phyloP scores from a whole-genome alignment of 1,140 invertebrate species.

The Drosophila eugracilis region DNA sequence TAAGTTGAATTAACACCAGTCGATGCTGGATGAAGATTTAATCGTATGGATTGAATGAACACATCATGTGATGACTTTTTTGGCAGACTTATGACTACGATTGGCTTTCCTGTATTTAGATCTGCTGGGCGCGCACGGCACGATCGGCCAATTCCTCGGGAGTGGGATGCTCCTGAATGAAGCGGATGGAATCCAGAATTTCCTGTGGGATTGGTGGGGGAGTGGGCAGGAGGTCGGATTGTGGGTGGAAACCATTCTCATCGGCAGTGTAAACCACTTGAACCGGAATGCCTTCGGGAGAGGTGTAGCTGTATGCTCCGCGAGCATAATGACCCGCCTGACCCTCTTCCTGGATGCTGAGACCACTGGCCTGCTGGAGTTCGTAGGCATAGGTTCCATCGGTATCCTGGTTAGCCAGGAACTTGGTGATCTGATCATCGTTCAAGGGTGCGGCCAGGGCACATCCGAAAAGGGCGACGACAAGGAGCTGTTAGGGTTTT shows the following conservation, averaged over 20 bases:
- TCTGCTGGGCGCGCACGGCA: conserved; percentile 58
- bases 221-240: conserved; percentile 86
- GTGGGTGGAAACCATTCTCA: conserved; percentile 86
- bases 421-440: conserved; percentile 46
- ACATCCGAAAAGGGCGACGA: conserved; percentile 54
- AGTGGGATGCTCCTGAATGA: conserved; percentile 63
- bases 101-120: conserved; percentile 29
- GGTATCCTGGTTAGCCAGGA: conserved; percentile 36
- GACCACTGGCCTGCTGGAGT: conserved; percentile 34
- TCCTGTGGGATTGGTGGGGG: conserved; percentile 86
- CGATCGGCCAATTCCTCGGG: conserved; percentile 72
- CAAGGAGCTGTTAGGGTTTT: conserved; percentile 54
- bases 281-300: conserved; percentile 84
- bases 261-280: conserved; percentile 86
- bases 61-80: conserved; percentile 16
- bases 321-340: conserved; percentile 42
- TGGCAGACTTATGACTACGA: conserved; percentile 34
- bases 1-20: conserved; percentile 54
- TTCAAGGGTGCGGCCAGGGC: conserved; percentile 43
- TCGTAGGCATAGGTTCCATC: conserved; percentile 51
- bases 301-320: conserved; percentile 42
- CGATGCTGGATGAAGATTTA: conserved; percentile 38
- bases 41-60: conserved; percentile 28
- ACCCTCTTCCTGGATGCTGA: conserved; percentile 44
- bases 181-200: conserved; percentile 52